Evolutionary conservation across 30 jellyfish, hydroid and myxozoan genomes (phyloP).

Genomic region (Pelagia noctiluca): DNA sequence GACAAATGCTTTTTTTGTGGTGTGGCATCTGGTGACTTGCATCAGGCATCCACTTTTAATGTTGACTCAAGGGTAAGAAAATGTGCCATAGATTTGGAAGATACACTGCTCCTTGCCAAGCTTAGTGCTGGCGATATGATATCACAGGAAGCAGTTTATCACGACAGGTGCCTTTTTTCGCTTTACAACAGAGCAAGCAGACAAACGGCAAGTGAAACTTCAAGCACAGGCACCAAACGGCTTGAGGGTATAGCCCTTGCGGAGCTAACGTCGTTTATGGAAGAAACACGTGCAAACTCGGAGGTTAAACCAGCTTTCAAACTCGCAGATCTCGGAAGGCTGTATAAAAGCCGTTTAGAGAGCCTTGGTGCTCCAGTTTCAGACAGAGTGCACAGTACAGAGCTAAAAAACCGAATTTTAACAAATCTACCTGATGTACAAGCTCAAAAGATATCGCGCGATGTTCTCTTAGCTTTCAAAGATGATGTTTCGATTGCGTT

Average conservation of each 20-base stretch:
- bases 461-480: neutral
- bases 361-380: constrained; percentile 41
- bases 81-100: constrained; percentile 15
- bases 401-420: constrained; percentile 34
- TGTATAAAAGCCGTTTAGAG: constrained; percentile 27
- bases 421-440: constrained; percentile 8
- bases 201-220: neutral
- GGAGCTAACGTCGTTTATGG: constrained; percentile 28
- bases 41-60: constrained; percentile 14
- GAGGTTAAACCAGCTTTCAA: constrained; percentile 25
- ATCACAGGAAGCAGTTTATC: constrained; percentile 2
- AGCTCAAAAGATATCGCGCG: constrained; percentile 1
- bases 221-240: constrained; percentile 2
- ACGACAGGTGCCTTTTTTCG: neutral
- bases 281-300: neutral
- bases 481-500: neutral
- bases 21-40: constrained; percentile 29
- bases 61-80: constrained; percentile 13
- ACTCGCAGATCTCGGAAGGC: constrained; percentile 32
- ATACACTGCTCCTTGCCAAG: constrained; percentile 8
- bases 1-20: constrained; percentile 27
- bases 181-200: constrained; percentile 3
- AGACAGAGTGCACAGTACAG: constrained; percentile 40
- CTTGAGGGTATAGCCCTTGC: constrained; percentile 43
- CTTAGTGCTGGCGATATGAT: neutral